Conservation (phyloP, 2,888 invertebrate species). For the Lochmaea crataegi region DNA sequence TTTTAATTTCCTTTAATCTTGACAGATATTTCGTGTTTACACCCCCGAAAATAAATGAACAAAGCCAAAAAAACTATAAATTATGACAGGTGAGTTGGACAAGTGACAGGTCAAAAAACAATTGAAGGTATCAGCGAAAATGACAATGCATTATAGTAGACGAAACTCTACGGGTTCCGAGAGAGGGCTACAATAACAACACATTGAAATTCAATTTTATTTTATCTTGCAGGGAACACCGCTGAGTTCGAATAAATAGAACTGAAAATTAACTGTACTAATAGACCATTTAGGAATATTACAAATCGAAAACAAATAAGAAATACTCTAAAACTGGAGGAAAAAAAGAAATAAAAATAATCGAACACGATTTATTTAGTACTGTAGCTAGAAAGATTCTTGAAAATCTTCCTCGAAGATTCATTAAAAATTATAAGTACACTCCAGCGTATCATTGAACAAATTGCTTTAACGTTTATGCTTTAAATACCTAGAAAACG, state of each 20-base stretch:
- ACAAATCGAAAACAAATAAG: no score
- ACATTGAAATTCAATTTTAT: constrained; percentile 2
- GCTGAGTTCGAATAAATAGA: background rate
- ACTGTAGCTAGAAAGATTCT: no score
- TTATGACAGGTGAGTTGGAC: constrained; percentile 47
- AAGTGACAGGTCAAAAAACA: constrained; percentile 36
- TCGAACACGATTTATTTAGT: no score
- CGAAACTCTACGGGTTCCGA: constrained; percentile 41
- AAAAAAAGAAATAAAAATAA: no score
- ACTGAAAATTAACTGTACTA: background rate
- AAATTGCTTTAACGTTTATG: no score
- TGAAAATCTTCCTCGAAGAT: no score
- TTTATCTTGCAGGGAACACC: background rate
- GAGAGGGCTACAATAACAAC: background rate
- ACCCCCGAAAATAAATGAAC: constrained; percentile 47
- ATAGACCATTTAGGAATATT: background rate
- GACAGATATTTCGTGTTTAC: constrained; percentile 38
- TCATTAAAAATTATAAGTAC: no score
- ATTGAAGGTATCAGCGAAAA: constrained; percentile 45
- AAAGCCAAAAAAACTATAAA: constrained; percentile 47
- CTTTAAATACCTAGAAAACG: no score
- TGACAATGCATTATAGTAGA: constrained; percentile 50
- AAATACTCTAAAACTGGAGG: no score
- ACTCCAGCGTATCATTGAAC: no score
- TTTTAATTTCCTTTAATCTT: constrained; percentile 28